Evolutionary conservation across 2,888 invertebrate species (phyloP), one percentile per base, ranked within the genome.

Genomic region (Diarsia mendica): DNA sequence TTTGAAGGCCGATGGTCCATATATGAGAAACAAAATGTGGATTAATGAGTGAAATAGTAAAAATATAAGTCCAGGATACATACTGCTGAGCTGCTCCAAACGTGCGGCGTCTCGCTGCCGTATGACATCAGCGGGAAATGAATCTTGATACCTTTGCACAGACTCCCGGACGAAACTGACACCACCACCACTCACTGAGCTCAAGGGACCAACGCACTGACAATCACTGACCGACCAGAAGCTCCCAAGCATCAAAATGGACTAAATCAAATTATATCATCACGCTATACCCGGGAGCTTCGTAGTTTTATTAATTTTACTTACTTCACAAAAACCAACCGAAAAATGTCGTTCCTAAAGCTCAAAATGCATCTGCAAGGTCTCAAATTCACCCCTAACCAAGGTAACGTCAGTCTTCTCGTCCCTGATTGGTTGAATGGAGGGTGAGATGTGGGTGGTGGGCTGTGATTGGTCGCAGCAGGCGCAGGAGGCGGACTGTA

Each of bases 101-200:
- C 96, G 94, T 96, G 96, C 93, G 96, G 95, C 94, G 96, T 93
- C 92, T 96, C 96, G 91, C 95, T 96, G 86, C 96, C 95, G 95
- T 96, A 96, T 85, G 96, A 96, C 96, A 96, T 96, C 93, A 96
- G 96, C 94, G 96, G 96, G 96, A 96, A 96, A 96, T 96, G 96
- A 96, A 96, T 96, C 92, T 96, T 96, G 96, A 95, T 89, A 92
- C 93, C 90, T 94, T 92, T 91, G 75, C 88, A 90, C 90, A 89
- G 89, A 90, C 91, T 85, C 89, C 89, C 66, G 84, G 81, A 87
- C 77, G 48, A 89, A 91, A 92, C 83, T 85, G 85, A 88, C 89
- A 85, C 87, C 85, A 76, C 85, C 72, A 48, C 72, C 74, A 69
- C 72, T 75, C 77, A 61, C 84, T 75, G 80, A 72, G 61, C 67